A percentile compares a stretch with the other conserved stretches of the same genome.
phyloP scores from a whole-genome alignment of 1,140 invertebrate genomes.

The Sipha flava region DNA sequence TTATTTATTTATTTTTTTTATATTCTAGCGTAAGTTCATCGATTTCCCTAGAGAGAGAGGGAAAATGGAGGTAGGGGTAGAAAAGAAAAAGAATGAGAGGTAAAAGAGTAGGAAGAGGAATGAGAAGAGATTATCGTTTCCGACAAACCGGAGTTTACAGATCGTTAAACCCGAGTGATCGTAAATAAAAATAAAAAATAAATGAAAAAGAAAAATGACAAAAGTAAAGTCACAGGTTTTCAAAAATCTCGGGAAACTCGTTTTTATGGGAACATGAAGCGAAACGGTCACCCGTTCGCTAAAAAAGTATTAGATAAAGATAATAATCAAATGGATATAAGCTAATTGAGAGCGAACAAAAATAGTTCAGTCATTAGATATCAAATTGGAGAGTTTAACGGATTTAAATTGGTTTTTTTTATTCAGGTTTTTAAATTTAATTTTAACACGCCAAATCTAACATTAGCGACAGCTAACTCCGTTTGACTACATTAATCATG shows the following conservation, averaged over 20 bases:
- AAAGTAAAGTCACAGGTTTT: background rate
- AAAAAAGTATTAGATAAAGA: background rate
- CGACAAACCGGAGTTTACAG: slow-evolving; percentile 26
- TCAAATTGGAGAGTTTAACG: slow-evolving; percentile 14
- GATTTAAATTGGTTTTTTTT: slow-evolving; percentile 10
- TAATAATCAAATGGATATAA: slow-evolving; percentile 17
- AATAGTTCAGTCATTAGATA: background rate
- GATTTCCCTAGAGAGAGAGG: background rate
- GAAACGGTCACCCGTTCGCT: background rate
- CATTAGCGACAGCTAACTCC: background rate
- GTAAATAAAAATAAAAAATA: background rate
- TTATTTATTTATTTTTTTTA: background rate
- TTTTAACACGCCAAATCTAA: background rate
- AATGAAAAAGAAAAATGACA: slow-evolving; percentile 5
- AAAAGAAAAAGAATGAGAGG: background rate
- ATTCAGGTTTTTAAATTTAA: background rate
- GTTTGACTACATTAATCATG: background rate
- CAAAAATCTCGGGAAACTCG: background rate
- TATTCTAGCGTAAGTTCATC: slow-evolving; percentile 10
- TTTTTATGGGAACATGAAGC: background rate
- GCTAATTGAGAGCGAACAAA: background rate
- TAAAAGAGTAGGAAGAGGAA: background rate
- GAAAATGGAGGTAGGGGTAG: background rate
- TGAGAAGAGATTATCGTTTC: slow-evolving; percentile 21
- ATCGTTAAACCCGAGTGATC: slow-evolving; percentile 28